phyloP scores from a whole-genome alignment of 1,140 invertebrate genomes.

The Drosophila subobscura region DNA sequence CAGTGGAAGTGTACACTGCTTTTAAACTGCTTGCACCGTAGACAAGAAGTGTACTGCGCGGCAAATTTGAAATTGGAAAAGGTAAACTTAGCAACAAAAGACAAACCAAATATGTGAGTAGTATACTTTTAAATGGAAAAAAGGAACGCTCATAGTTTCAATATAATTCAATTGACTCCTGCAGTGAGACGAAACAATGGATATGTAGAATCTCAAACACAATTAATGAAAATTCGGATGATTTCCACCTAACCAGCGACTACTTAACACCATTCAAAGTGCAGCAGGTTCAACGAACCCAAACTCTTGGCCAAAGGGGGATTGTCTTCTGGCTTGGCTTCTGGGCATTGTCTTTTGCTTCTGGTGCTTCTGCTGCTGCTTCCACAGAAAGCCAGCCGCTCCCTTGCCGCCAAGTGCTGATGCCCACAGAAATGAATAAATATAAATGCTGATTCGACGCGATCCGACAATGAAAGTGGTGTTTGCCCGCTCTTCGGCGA shows the following conservation, averaged over 20 bases:
- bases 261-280: constrained; percentile 56
- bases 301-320: constrained; percentile 33
- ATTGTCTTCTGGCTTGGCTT: constrained; percentile 32
- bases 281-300: constrained; percentile 56
- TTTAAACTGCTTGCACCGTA: no score
- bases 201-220: neutral
- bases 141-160: neutral
- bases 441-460: constrained; percentile 58
- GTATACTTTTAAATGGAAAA: neutral
- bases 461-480: constrained; percentile 68
- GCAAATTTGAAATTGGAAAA: no score
- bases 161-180: no score
- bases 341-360: constrained; percentile 16
- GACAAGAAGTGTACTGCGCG: no score
- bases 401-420: constrained; percentile 48
- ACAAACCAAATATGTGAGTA: no score
- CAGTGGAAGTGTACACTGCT: neutral
- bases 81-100: neutral
- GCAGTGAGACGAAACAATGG: neutral
- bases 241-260: constrained; percentile 49
- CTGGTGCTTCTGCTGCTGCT: constrained; percentile 43
- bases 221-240: constrained; percentile 14
- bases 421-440: constrained; percentile 47
- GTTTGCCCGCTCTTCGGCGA: constrained; percentile 53
- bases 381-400: constrained; percentile 61